Percentiles rank a stretch among this genome's conserved stretches.
Evolutionary conservation across 2,888 invertebrate species (phyloP).

Genomic region (Emmelina monodactyla): DNA sequence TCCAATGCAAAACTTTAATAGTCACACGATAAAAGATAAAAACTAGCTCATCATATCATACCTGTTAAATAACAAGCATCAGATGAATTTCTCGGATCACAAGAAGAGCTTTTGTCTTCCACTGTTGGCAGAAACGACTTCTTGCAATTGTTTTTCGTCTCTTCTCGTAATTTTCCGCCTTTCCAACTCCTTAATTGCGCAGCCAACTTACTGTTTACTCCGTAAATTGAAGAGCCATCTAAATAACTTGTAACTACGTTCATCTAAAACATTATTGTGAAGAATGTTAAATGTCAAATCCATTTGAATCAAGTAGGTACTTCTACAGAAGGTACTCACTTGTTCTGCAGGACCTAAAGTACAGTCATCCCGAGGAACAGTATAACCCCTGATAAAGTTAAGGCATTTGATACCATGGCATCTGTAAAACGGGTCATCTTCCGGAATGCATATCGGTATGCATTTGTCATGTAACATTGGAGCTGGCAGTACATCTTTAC

Average conservation of each 20-base stretch:
- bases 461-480: constrained; percentile 66
- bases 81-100: constrained; percentile 39
- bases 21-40: too few species aligned
- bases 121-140: constrained; percentile 47
- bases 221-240: constrained; percentile 63
- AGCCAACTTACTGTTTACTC: constrained; percentile 40
- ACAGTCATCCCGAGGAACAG: constrained; percentile 62
- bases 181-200: constrained; percentile 38
- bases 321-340: constrained; percentile 33
- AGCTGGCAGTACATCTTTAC: constrained; percentile 41
- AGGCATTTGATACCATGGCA: constrained; percentile 59
- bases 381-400: constrained; percentile 68
- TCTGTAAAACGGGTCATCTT: constrained; percentile 60
- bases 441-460: constrained; percentile 64
- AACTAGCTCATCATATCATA: too few species aligned
- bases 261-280: constrained; percentile 50
- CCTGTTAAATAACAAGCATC: constrained; percentile 57
- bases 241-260: constrained; percentile 70
- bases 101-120: constrained; percentile 40
- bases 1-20: too few species aligned
- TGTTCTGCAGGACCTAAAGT: constrained; percentile 66
- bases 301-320: neutral
- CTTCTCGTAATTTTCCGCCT: constrained; percentile 48
- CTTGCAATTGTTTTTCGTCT: constrained; percentile 27
- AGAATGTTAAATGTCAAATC: neutral